Evolutionary conservation across 2,797 vertebrate species (phyloP).

Genomic region (Yasuhikotakia modesta): DNA sequence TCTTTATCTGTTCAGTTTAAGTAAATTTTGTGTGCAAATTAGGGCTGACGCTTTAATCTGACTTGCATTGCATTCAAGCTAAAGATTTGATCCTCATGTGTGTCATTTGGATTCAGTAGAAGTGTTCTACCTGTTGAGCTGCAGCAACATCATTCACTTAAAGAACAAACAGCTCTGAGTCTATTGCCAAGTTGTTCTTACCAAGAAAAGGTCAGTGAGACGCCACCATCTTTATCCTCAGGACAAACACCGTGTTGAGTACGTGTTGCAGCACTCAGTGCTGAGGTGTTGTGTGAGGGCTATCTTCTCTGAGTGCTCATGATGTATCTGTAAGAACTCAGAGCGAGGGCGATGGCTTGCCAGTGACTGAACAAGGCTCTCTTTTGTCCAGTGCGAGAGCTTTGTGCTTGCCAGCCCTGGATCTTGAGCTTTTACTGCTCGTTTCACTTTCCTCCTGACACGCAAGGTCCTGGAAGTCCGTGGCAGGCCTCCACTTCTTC

Average conservation of each 20-base stretch:
- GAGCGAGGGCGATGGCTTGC: slow-evolving; percentile 17
- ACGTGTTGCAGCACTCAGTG: not conserved
- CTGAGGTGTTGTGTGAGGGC: not conserved
- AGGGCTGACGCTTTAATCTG: no score
- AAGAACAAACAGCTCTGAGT: not conserved
- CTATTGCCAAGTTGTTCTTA: not conserved
- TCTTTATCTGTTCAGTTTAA: no score
- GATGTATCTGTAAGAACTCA: slow-evolving; percentile 13
- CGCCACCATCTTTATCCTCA: not conserved
- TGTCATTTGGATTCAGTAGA: no score
- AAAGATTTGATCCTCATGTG: no score
- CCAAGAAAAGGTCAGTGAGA: slow-evolving; percentile 6
- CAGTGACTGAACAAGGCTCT: slow-evolving; percentile 49
- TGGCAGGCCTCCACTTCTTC: slow-evolving; percentile 33
- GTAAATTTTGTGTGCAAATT: no score
- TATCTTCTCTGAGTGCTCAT: not conserved
- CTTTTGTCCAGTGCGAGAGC: slow-evolving; percentile 36
- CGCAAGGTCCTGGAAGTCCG: slow-evolving; percentile 30
- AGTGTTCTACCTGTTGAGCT: no score
- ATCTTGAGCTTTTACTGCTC: slow-evolving; percentile 2
- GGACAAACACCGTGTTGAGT: not conserved
- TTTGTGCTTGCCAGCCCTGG: slow-evolving; percentile 30
- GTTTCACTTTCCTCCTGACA: slow-evolving; percentile 39
- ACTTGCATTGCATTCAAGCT: no score
- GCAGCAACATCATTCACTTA: no score